Conservation (phyloP, 2,797 vertebrate species). For the Tiaroga cobitis region DNA sequence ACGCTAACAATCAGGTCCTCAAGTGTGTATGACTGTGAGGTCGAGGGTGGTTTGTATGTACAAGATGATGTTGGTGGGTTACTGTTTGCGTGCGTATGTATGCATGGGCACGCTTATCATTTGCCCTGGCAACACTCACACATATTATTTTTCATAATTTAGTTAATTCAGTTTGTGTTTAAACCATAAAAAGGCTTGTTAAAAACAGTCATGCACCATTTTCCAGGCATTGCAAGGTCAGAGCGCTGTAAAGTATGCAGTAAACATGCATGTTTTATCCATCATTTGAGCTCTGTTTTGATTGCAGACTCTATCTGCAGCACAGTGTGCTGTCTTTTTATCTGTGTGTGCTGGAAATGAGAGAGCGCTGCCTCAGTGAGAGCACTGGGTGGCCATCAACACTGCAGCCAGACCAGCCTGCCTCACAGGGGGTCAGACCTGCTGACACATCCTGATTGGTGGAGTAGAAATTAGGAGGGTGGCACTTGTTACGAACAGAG, state of each 20-base stretch:
- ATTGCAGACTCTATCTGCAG: slow-evolving; percentile 58
- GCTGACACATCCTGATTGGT: slow-evolving; percentile 57
- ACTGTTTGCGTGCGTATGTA: slow-evolving; percentile 46
- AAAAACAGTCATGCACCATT: neutral
- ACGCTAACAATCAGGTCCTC: slow-evolving; percentile 52
- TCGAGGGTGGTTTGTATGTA: slow-evolving; percentile 52
- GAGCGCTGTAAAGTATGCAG: slow-evolving; percentile 31
- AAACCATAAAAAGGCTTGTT: neutral
- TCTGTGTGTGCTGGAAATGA: slow-evolving; percentile 59
- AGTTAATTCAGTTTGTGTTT: slow-evolving; percentile 9
- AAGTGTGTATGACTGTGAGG: slow-evolving; percentile 43
- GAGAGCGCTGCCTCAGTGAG: slow-evolving; percentile 50
- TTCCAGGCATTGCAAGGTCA: slow-evolving; percentile 36
- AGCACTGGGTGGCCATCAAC: slow-evolving; percentile 58
- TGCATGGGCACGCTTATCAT: slow-evolving; percentile 51
- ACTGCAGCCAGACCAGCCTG: slow-evolving; percentile 45
- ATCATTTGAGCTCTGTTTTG: slow-evolving; percentile 55
- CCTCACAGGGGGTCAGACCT: slow-evolving; percentile 48
- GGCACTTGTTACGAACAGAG: slow-evolving; percentile 29
- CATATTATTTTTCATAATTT: neutral
- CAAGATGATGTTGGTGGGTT: slow-evolving; percentile 40
- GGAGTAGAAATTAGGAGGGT: slow-evolving; percentile 23
- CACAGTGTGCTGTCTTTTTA: slow-evolving; percentile 55
- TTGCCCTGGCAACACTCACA: neutral
- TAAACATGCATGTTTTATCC: slow-evolving; percentile 51